Evolutionary conservation across 2,113 vertebrate genomes (phyloP).

Genomic region (Psammodynastes pulverulentus): DNA sequence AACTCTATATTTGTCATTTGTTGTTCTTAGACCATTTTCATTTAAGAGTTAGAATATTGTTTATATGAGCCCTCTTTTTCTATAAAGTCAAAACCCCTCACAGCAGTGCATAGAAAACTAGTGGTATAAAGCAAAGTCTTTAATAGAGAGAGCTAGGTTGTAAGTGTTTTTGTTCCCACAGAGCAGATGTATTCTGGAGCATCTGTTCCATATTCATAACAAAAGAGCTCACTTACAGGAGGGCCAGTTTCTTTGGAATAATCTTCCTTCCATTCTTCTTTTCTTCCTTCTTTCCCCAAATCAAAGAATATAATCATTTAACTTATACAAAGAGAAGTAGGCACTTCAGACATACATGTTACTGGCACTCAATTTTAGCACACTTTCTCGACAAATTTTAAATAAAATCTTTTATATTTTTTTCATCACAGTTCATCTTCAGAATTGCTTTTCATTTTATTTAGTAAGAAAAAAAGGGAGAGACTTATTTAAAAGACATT

Average conservation of each 20-base stretch:
- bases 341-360: constrained; percentile 56
- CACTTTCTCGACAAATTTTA: constrained; percentile 33
- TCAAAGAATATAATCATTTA: constrained; percentile 71
- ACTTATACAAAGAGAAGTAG: constrained; percentile 59
- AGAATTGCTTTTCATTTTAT: constrained; percentile 21
- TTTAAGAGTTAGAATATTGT: constrained; percentile 74
- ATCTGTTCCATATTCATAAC: constrained; percentile 87
- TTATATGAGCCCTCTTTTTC: constrained; percentile 75
- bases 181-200: constrained; percentile 82
- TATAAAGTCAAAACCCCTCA: constrained; percentile 79
- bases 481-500: neutral
- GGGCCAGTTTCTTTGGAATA: constrained; percentile 69
- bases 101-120: constrained; percentile 77
- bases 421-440: neutral
- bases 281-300: constrained; percentile 28
- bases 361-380: constrained; percentile 48
- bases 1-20: constrained; percentile 69
- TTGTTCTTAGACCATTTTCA: constrained; percentile 72
- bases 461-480: constrained; percentile 17
- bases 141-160: constrained; percentile 75
- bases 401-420: constrained; percentile 28
- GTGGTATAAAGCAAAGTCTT: constrained; percentile 78
- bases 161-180: constrained; percentile 80
- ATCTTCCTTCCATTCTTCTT: neutral
- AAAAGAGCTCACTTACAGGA: constrained; percentile 78